A percentile compares a stretch with the other conserved stretches of the same genome.
Conservation (phyloP, 1,140 invertebrate genomes). For the Drosophila funebris region DNA sequence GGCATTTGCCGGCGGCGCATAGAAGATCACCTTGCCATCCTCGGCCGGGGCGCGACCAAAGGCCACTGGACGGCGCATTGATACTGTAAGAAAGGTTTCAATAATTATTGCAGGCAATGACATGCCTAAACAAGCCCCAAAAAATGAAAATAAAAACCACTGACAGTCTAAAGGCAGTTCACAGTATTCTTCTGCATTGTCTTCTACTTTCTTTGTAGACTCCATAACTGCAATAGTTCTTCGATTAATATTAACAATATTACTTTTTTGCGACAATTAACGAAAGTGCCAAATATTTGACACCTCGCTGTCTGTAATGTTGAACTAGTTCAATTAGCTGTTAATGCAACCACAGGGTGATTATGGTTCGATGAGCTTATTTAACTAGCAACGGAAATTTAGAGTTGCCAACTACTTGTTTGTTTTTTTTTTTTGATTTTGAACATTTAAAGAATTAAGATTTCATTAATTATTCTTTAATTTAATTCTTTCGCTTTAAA, state of each 20-base stretch:
- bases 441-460: no score
- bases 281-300: neutral
- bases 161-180: conserved; percentile 54
- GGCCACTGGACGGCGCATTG: conserved; percentile 75
- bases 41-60: conserved; percentile 67
- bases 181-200: neutral
- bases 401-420: neutral
- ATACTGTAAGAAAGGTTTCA: conserved; percentile 49
- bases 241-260: neutral
- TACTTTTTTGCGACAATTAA: neutral
- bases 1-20: conserved; percentile 75
- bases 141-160: conserved; percentile 12
- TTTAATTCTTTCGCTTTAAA: no score
- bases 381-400: no score
- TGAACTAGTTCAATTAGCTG: neutral
- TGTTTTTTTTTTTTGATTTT: no score
- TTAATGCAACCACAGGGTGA: neutral
- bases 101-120: conserved; percentile 18
- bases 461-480: no score
- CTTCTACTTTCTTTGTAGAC: neutral
- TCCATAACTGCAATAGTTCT: neutral
- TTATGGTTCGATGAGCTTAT: neutral
- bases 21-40: conserved; percentile 81
- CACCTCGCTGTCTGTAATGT: neutral
- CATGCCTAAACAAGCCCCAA: neutral